Percentiles rank a stretch among this genome's conserved stretches.
These are phyloP conservation scores for Etheostoma nigrum DNA, from an alignment of 2,797 vertebrate genomes.

Conservation along the genomic window DNA sequence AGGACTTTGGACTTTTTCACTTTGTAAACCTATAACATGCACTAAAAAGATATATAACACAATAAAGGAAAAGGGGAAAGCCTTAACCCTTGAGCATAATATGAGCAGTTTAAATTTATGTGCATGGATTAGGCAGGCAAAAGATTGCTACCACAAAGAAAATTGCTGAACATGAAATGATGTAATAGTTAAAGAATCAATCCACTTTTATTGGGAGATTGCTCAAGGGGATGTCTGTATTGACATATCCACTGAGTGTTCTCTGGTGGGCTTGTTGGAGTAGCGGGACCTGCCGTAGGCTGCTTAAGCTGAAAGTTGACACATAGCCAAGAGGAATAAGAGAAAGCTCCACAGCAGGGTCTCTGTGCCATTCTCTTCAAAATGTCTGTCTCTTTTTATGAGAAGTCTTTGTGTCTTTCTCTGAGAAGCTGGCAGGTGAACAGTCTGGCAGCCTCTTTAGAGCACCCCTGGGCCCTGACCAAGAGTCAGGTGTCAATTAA, in stretches of 20 bases:
- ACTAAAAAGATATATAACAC: no score
- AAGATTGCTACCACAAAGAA: slow-evolving; percentile 32
- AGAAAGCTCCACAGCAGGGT: slow-evolving; percentile 65
- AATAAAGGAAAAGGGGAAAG: no score
- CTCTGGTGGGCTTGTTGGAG: slow-evolving; percentile 59
- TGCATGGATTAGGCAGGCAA: not conserved
- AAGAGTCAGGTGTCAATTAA: slow-evolving; percentile 67
- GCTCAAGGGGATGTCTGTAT: slow-evolving; percentile 53
- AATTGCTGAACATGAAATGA: slow-evolving; percentile 34
- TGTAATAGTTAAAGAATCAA: slow-evolving; percentile 58
- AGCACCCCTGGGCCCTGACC: slow-evolving; percentile 62
- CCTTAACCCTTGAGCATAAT: no score
- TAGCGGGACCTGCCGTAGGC: slow-evolving; percentile 34
- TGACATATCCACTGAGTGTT: slow-evolving; percentile 63
- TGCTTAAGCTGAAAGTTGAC: slow-evolving; percentile 56
- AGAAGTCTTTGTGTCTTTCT: slow-evolving; percentile 44
- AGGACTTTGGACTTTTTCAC: no score
- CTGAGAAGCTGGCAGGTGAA: slow-evolving; percentile 64
- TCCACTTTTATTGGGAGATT: slow-evolving; percentile 39
- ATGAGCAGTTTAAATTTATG: slow-evolving; percentile 1
- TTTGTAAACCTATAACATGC: no score
- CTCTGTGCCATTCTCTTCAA: slow-evolving; percentile 55
- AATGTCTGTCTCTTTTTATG: slow-evolving; percentile 54
- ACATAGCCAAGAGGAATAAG: slow-evolving; percentile 53
- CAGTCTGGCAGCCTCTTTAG: slow-evolving; percentile 70